Conservation (phyloP, 2,888 invertebrate genomes). For the Euproctis similis region DNA sequence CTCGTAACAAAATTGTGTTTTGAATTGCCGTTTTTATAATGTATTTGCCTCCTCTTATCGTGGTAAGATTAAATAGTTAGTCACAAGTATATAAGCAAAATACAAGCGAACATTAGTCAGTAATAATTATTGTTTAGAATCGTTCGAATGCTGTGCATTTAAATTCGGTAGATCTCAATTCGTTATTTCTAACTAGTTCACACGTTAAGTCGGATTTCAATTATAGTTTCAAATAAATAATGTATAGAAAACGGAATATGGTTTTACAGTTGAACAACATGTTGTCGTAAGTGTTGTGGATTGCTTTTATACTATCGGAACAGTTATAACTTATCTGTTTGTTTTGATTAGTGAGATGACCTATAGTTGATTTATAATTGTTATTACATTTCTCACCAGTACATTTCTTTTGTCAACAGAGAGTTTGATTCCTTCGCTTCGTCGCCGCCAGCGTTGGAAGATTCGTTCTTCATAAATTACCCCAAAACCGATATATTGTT, state of each 20-base stretch:
- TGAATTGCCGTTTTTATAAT: slow-evolving; percentile 36
- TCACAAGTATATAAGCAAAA: slow-evolving; percentile 41
- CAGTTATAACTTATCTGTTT: not conserved
- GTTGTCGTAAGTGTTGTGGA: slow-evolving; percentile 45
- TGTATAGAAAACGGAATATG: slow-evolving; percentile 58
- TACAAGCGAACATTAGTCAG: slow-evolving; percentile 30
- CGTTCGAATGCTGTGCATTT: too few relatives aligned
- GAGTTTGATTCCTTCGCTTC: slow-evolving; percentile 65
- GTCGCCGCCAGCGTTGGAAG: slow-evolving; percentile 85
- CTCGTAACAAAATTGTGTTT: slow-evolving; percentile 44
- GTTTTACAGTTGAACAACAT: slow-evolving; percentile 50
- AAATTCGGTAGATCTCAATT: too few relatives aligned
- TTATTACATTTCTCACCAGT: slow-evolving; percentile 7
- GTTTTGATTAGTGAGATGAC: not conserved
- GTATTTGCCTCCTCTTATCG: slow-evolving; percentile 30
- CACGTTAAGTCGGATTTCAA: not conserved
- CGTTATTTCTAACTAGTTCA: too few relatives aligned
- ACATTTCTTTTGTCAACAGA: too few relatives aligned
- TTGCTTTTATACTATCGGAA: slow-evolving; percentile 3
- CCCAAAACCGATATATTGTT: slow-evolving; percentile 63
- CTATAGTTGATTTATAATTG: not conserved
- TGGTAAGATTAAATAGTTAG: slow-evolving; percentile 43
- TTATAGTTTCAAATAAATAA: too few relatives aligned
- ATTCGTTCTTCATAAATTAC: slow-evolving; percentile 82
- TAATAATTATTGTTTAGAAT: slow-evolving; percentile 18